phyloP scores from a whole-genome alignment of 2,797 vertebrate genomes.

The Melanotaenia pygmaea region DNA sequence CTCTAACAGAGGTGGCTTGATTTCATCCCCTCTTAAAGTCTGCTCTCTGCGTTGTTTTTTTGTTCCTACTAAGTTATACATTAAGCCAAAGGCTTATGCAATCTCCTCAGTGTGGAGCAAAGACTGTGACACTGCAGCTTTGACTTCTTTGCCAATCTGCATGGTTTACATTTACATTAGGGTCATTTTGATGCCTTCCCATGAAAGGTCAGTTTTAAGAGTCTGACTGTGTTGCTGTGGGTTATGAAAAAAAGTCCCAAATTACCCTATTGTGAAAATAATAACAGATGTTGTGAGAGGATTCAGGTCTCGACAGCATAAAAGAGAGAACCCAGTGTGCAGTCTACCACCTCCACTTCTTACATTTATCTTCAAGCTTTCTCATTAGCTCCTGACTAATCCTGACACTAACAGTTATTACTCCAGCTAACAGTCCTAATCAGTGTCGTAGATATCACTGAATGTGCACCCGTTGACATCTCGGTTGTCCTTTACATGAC shows the following conservation, averaged over 20 bases:
- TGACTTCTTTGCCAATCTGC: not conserved
- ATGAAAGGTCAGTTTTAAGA: slow-evolving; percentile 12
- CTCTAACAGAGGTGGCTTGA: slow-evolving; percentile 1
- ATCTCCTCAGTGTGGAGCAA: slow-evolving; percentile 20
- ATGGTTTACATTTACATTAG: slow-evolving; percentile 19
- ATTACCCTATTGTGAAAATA: slow-evolving; percentile 42
- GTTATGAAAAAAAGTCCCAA: slow-evolving; percentile 29
- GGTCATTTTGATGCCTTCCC: slow-evolving; percentile 9
- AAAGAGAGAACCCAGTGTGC: slow-evolving; percentile 37
- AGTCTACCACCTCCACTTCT: slow-evolving; percentile 17
- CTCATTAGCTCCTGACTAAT: slow-evolving; percentile 49
- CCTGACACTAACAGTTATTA: slow-evolving; percentile 39
- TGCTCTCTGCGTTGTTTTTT: slow-evolving; percentile 13
- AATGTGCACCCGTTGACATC: slow-evolving; percentile 32
- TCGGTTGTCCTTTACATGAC: slow-evolving; percentile 6
- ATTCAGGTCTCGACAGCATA: slow-evolving; percentile 7
- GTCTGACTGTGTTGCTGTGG: not conserved
- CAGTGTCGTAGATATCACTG: slow-evolving; percentile 21
- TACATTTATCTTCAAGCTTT: slow-evolving; percentile 44
- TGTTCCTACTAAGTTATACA: slow-evolving; percentile 55
- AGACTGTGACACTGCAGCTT: slow-evolving; percentile 26
- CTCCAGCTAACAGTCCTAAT: slow-evolving; percentile 31
- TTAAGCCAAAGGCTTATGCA: slow-evolving; percentile 64
- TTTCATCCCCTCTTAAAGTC: slow-evolving; percentile 12
- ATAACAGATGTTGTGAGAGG: slow-evolving; percentile 28